Base-by-base conservation (phyloP, 2,113 vertebrate genomes). In the Ploceus nigricollis region DNA sequence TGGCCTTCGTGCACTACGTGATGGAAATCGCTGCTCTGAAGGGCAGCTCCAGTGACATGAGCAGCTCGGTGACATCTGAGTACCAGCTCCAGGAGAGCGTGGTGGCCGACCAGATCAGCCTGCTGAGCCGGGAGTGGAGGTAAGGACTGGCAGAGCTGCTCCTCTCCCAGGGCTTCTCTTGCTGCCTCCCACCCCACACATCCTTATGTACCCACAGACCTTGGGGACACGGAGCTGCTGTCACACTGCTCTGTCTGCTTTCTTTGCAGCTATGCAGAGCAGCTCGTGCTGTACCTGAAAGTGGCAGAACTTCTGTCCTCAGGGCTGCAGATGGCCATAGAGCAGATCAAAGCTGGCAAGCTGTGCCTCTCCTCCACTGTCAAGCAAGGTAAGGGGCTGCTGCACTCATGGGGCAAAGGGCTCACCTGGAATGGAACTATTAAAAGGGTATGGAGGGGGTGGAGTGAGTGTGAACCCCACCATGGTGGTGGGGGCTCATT, bases 101-200 rank as follows among this genome's bases (percentile, higher is more conserved):
- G 84, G 98, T 99, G 97, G 98, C 99, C 0, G 99, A 99, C 97
- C 99, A 99, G 97, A 99, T 99, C 97, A 99, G 99, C 95, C 98
- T 99, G 16, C 98, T 99, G 81, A 99, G 99, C 97, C 96, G 94
- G 81, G 99, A 99, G 91, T 99, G 99, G 99, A 99, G 99, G 99
- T 99, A 82, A 94, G 98, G 33, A 22, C 0, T 1, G 51, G 60
- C n/a, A 83, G 65, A 73, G 54, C 64, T 2, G 4, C 57, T 27
- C 60, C 23, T 22, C 48, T 64, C 11, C 76, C 56, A 15, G 1
- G 11, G 47, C 30, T 45, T 40, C 25, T 39, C 37, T 13, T 1
- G 0, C 64, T 64, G 22, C 48, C 48, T 70, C n/a, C 15, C 58
- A 18, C 44, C 54, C 31, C 22, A 2, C 15, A 0, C 28, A 2